A percentile compares a stretch with the other conserved stretches of the same genome.
Evolutionary conservation across 2,888 invertebrate species (phyloP).

Genomic region (Cepaea hortensis): DNA sequence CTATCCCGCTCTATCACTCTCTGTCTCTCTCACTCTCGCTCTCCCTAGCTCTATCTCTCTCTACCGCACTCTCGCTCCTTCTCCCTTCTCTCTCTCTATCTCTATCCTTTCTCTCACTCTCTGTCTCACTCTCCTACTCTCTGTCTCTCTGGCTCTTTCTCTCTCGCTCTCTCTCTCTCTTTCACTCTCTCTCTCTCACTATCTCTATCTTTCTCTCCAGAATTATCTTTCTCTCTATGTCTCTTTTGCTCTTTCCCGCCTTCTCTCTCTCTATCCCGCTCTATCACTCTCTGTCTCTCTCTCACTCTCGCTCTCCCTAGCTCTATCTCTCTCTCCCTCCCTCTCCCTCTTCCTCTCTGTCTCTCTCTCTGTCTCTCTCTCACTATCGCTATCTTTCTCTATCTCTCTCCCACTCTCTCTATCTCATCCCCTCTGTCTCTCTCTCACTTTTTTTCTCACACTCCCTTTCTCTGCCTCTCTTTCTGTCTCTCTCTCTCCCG

Average conservation of each 20-base stretch:
- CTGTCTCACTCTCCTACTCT: background rate
- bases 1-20: background rate
- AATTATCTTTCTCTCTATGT: too few species aligned
- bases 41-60: background rate
- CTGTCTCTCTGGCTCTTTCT: too few species aligned
- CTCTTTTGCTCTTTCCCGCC: background rate
- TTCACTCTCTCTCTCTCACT: too few species aligned
- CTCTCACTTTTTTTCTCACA: too few species aligned
- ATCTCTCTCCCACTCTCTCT: too few species aligned
- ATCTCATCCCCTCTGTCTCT: too few species aligned
- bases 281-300: background rate
- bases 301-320: background rate
- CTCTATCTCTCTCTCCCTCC: background rate
- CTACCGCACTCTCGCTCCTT: background rate
- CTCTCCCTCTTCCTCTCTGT: background rate
- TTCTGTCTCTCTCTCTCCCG: too few species aligned
- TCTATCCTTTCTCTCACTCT: too few species aligned
- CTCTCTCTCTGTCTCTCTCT: constrained; percentile 23
- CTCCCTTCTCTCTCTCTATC: background rate
- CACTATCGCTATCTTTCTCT: too few species aligned
- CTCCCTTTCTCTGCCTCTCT: too few species aligned
- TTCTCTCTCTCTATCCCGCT: background rate
- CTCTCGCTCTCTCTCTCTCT: too few species aligned
- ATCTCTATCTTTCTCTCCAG: too few species aligned
- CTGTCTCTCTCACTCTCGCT: background rate